phyloP scores from a whole-genome alignment of 2,888 invertebrate species.

The Diachrysia chrysitis region DNA sequence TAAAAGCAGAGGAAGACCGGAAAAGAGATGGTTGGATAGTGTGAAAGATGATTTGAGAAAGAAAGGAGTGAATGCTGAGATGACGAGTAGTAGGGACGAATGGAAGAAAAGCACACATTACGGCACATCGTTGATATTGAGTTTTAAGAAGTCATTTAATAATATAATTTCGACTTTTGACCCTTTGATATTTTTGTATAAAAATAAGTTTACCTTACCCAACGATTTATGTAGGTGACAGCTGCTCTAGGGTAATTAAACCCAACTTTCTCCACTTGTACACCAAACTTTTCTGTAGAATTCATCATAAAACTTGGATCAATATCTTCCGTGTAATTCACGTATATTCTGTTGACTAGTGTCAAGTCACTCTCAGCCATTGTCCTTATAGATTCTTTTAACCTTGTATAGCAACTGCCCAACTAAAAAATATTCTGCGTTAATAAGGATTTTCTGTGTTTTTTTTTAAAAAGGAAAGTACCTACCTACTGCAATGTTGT shows the following conservation, averaged over 20 bases:
- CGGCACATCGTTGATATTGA: too few relatives aligned
- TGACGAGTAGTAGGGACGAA: too few relatives aligned
- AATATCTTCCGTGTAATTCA: conserved; percentile 66
- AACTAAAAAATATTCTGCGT: conserved; percentile 23
- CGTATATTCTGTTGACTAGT: conserved; percentile 68
- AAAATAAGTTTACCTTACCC: conserved; percentile 62
- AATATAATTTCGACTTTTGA: too few relatives aligned
- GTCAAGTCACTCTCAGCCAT: conserved; percentile 44
- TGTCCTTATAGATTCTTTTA: not conserved
- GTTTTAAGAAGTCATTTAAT: too few relatives aligned
- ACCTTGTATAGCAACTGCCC: conserved; percentile 14
- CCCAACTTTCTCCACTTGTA: conserved; percentile 69
- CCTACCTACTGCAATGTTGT: too few relatives aligned
- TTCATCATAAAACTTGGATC: conserved; percentile 58
- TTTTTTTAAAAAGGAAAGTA: too few relatives aligned
- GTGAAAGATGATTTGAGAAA: too few relatives aligned
- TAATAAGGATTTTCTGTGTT: not conserved
- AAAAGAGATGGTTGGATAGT: too few relatives aligned
- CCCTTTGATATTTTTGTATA: too few relatives aligned
- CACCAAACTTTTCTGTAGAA: conserved; percentile 60
- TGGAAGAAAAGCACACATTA: too few relatives aligned
- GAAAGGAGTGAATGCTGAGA: too few relatives aligned
- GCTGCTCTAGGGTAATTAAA: conserved; percentile 66
- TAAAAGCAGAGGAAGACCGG: too few relatives aligned
- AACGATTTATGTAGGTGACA: conserved; percentile 67